Percentiles rank a stretch among this genome's conserved stretches.
Conservation (phyloP, 2,797 vertebrate genomes). For the Echeneis naucrates region DNA sequence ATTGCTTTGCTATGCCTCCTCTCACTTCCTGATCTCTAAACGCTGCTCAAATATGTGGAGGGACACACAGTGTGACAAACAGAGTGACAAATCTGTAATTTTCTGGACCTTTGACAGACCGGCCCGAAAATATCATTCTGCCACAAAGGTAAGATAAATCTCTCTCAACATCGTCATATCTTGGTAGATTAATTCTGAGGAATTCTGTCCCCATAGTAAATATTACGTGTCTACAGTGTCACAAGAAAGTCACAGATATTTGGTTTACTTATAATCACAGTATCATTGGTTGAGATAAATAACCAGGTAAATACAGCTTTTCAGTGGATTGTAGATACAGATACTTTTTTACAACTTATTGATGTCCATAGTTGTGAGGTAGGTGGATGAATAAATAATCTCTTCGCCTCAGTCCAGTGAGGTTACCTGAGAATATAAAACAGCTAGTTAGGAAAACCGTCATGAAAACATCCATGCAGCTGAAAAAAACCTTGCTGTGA, state of each 20-base stretch:
- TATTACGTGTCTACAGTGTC: neutral
- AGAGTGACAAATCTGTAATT: neutral
- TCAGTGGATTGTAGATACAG: neutral
- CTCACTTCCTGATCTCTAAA: constrained; percentile 72
- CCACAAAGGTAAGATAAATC: constrained; percentile 57
- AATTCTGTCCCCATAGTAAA: constrained; percentile 3
- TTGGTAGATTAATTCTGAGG: neutral
- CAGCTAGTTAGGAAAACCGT: neutral
- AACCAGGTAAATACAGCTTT: constrained; percentile 9
- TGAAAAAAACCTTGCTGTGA: neutral
- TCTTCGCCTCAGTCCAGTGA: neutral
- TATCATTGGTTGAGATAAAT: constrained; percentile 23
- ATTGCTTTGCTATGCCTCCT: constrained; percentile 33
- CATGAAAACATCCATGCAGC: neutral
- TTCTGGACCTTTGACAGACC: constrained; percentile 43
- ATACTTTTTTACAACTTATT: neutral
- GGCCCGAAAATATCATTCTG: constrained; percentile 1
- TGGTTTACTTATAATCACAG: constrained; percentile 31
- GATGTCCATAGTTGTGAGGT: neutral
- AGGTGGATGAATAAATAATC: constrained; percentile 33
- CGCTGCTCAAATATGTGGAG: constrained; percentile 53
- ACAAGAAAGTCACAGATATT: constrained; percentile 19
- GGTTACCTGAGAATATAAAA: neutral
- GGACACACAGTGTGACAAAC: constrained; percentile 18
- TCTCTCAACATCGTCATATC: neutral